Conservation (phyloP, 2,113 vertebrate genomes). For the Solea solea region DNA sequence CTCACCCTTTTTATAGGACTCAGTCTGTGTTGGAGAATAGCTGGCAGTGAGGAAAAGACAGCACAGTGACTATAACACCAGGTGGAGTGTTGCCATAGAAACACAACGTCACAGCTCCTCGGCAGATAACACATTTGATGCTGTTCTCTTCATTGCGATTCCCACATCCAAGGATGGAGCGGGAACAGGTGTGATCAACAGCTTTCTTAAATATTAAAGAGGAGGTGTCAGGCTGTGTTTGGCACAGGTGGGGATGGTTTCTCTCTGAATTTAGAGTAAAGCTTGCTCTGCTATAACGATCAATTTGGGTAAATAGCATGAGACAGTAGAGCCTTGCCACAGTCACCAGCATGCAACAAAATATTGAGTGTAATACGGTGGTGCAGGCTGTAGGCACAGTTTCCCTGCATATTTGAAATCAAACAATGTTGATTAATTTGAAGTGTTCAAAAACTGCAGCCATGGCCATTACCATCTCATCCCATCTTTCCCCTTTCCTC, state of each 20-base stretch:
- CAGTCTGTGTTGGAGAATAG: conserved; percentile 44
- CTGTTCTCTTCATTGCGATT: conserved; percentile 66
- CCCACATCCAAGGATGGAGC: conserved; percentile 61
- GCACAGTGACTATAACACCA: conserved; percentile 67
- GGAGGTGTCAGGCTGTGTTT: conserved; percentile 45
- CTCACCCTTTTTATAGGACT: conserved; percentile 27
- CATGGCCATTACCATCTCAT: conserved; percentile 9
- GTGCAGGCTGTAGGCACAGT: background rate
- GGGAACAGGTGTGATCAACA: conserved; percentile 75
- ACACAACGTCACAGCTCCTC: conserved; percentile 70
- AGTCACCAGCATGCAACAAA: conserved; percentile 2
- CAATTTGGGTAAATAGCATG: conserved; percentile 47
- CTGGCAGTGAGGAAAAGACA: conserved; percentile 50
- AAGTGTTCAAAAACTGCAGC: conserved; percentile 9
- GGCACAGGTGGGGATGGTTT: conserved; percentile 20
- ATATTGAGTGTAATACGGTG: conserved; percentile 35
- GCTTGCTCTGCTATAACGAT: conserved; percentile 55
- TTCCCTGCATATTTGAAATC: conserved; percentile 11
- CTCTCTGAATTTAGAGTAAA: conserved; percentile 43
- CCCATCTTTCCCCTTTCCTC: background rate
- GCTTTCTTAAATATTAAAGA: conserved; percentile 66
- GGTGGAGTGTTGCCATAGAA: conserved; percentile 80
- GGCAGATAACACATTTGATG: conserved; percentile 75
- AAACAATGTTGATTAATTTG: conserved; percentile 11
- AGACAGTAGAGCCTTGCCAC: conserved; percentile 15